Evolutionary conservation across 2,113 vertebrate genomes (phyloP), one percentile per base, ranked within the genome.

Genomic region (Ictalurus punctatus): DNA sequence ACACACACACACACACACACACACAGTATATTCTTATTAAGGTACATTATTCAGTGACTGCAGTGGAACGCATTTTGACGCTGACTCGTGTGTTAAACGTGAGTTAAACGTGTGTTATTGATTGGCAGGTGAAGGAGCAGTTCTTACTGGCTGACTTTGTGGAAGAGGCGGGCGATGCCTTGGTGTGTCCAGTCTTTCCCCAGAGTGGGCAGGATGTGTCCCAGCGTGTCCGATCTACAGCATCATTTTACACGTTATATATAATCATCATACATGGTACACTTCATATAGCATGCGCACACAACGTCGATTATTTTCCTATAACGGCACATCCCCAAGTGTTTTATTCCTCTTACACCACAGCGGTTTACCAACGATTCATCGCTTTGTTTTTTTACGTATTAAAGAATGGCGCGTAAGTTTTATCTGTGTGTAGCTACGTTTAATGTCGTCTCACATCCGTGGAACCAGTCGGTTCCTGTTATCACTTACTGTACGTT

Each of bases 81-180:
- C 44, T 48, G 44, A 48, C 44, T 48, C 44, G 44, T 7, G 44
- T 48, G 44, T 48, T 48, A 37, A 44, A 7, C 44, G 44, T 7
- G 44, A 7, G 44, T 48, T 48, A 37, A 44, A 7, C 9, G 16
- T 34, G 34, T n/a, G 81, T 71, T 5, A 85, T 16, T 86, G 37
- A 40, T 81, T 17, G 13, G 25, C 73, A 58, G 63, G 76, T 87
- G 12, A 87, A 74, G 0, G 5, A 2, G 27, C 0, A 16, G 58
- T n/a, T 96, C 98, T 98, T 94, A 99, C 98, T 98, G 97, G 98
- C 97, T 99, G 94, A 99, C 97, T 97, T 99, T 99, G 91, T 99
- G 98, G 92, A 98, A 99, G 73, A 99, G 96, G 10, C 97, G 97
- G 0, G 98, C 97, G 1, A 99, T 99, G 88, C 98, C 98, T 94